A percentile compares a stretch with the other conserved stretches of the same genome.
Evolutionary conservation across 2,797 vertebrate genomes (phyloP).

Genomic region (Arctocebus calabarensis): DNA sequence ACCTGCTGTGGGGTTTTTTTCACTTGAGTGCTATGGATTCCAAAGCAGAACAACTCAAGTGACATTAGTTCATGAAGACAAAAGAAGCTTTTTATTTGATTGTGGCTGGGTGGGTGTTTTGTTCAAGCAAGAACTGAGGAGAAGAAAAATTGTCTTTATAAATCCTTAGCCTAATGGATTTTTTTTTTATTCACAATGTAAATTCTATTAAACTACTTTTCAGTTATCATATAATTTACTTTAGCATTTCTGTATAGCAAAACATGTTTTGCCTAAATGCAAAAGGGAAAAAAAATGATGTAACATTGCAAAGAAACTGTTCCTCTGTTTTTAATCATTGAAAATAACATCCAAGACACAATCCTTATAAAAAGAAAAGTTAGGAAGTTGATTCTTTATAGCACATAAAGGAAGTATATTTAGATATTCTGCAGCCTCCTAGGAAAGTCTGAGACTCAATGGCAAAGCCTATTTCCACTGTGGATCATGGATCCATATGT

Average conservation of each 20-base stretch:
- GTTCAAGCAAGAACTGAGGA: conserved; percentile 45
- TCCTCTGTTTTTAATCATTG: conserved; percentile 34
- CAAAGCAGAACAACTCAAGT: conserved; percentile 17
- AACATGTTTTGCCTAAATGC: conserved; percentile 24
- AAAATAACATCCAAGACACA: neutral
- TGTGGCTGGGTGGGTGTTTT: conserved; percentile 21
- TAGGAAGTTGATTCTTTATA: neutral
- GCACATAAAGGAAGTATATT: neutral
- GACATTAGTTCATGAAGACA: conserved; percentile 40
- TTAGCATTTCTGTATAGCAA: conserved; percentile 36
- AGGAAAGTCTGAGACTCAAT: neutral
- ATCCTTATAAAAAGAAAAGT: neutral
- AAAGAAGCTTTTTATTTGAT: conserved; percentile 57
- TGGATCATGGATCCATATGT: accelerated
- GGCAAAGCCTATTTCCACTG: neutral
- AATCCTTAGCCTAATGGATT: conserved; percentile 53
- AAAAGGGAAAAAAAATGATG: neutral
- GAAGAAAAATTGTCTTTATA: conserved; percentile 57
- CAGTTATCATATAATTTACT: conserved; percentile 36
- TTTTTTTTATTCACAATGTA: conserved; percentile 57
- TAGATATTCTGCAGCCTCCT: neutral
- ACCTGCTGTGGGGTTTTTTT: neutral
- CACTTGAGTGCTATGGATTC: neutral
- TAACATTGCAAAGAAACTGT: conserved; percentile 8
- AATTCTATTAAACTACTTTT: conserved; percentile 58